These are phyloP conservation scores for Mastomys coucha DNA, from an alignment of 2,113 vertebrate species.

Conservation along the genomic window DNA sequence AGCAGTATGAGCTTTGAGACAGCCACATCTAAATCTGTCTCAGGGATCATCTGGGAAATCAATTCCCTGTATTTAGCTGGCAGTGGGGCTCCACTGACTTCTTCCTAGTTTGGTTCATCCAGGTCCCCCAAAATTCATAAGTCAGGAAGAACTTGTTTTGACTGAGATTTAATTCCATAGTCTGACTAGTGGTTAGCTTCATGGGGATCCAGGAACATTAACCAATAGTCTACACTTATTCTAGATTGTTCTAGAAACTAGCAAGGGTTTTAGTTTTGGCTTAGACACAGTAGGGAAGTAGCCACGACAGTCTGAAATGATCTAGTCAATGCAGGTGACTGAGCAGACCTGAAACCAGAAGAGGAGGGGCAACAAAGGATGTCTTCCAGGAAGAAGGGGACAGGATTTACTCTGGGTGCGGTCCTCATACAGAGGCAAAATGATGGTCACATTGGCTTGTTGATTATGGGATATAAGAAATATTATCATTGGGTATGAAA, in stretches of 20 bases:
- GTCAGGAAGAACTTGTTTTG: constrained; percentile 52
- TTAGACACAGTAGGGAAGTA: background rate
- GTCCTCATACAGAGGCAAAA: background rate
- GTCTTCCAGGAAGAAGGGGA: background rate
- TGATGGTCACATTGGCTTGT: background rate
- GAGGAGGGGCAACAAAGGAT: background rate
- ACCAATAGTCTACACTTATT: background rate
- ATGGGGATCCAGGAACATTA: background rate
- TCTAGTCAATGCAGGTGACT: background rate
- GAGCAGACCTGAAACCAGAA: background rate
- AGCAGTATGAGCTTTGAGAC: constrained; percentile 56
- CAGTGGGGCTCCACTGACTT: background rate
- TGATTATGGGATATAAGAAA: background rate
- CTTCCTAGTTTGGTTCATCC: constrained; percentile 58
- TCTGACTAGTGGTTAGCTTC: background rate
- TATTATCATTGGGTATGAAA: constrained; percentile 5
- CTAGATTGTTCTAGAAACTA: background rate
- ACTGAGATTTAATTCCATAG: constrained; percentile 60
- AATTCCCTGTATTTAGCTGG: constrained; percentile 70
- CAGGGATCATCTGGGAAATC: constrained; percentile 72
- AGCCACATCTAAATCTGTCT: constrained; percentile 68
- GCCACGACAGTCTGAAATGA: background rate
- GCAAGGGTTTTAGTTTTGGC: background rate
- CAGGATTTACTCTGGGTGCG: background rate
- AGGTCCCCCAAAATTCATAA: constrained; percentile 66